Percentiles rank a stretch among this genome's conserved stretches.
Evolutionary conservation across 2,113 vertebrate genomes (phyloP).

Genomic region (Aplodontia rufa): DNA sequence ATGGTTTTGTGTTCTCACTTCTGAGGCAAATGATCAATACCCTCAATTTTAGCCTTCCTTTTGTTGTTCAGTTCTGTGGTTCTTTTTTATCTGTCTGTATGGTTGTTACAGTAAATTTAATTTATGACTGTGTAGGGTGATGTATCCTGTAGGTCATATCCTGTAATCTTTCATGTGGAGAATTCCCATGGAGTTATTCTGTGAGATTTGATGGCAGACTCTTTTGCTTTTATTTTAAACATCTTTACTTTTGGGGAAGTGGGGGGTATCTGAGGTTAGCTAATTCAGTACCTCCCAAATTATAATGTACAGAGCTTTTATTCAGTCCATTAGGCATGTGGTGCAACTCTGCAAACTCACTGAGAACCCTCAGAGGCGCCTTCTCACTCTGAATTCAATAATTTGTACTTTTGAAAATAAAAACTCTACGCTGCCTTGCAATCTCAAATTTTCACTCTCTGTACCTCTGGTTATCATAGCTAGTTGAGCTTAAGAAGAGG

Average conservation of each 20-base stretch:
- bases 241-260: conserved; percentile 1
- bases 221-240: conserved; percentile 41
- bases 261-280: background rate
- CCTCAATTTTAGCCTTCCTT: conserved; percentile 53
- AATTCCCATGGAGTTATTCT: conserved; percentile 62
- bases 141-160: conserved; percentile 42
- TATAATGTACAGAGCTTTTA: background rate
- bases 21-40: conserved; percentile 54
- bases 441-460: background rate
- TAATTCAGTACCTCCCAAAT: background rate
- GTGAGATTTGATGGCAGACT: background rate
- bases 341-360: background rate
- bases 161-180: conserved; percentile 69
- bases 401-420: background rate
- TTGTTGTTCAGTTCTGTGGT: background rate
- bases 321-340: background rate
- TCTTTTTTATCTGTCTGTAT: conserved; percentile 30
- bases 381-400: background rate
- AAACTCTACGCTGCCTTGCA: background rate
- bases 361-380: background rate
- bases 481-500: background rate
- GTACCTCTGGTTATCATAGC: background rate
- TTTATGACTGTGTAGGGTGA: conserved; percentile 66
- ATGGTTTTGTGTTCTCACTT: conserved; percentile 1
- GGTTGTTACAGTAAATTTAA: conserved; percentile 74